phyloP scores from a whole-genome alignment of 2,888 invertebrate species.

The Athetis lepigone region DNA sequence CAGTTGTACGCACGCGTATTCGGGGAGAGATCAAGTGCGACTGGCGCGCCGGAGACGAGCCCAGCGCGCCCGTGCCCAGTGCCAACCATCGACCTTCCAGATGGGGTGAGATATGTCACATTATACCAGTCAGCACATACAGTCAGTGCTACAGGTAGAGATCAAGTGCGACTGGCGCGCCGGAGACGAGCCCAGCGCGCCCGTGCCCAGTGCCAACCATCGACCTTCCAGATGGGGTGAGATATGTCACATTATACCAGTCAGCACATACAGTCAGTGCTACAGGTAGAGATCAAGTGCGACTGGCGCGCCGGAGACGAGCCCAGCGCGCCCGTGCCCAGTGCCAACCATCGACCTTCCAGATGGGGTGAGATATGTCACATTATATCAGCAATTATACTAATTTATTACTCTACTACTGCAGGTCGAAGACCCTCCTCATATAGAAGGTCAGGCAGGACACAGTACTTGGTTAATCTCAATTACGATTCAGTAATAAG shows the following conservation, averaged over 20 bases:
- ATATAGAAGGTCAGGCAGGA: no score
- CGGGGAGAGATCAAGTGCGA: constrained; percentile 89
- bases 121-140: no score
- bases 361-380: constrained; percentile 83
- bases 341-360: constrained; percentile 67
- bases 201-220: constrained; percentile 33
- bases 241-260: constrained; percentile 25
- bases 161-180: constrained; percentile 89
- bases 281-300: constrained; percentile 88
- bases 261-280: no score
- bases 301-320: constrained; percentile 81
- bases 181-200: constrained; percentile 52
- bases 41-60: constrained; percentile 77
- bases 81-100: constrained; percentile 71
- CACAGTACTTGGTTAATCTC: no score
- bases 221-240: constrained; percentile 83
- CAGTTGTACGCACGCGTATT: constrained; percentile 76
- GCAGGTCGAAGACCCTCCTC: no score
- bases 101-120: constrained; percentile 80
- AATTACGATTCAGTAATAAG: no score
- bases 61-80: constrained; percentile 42
- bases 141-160: no score
- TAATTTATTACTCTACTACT: no score
- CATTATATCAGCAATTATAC: no score
- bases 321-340: constrained; percentile 43